These are phyloP conservation scores for Tenebrosternarchus preto DNA, from an alignment of 2,113 vertebrate species.

Conservation along the genomic window DNA sequence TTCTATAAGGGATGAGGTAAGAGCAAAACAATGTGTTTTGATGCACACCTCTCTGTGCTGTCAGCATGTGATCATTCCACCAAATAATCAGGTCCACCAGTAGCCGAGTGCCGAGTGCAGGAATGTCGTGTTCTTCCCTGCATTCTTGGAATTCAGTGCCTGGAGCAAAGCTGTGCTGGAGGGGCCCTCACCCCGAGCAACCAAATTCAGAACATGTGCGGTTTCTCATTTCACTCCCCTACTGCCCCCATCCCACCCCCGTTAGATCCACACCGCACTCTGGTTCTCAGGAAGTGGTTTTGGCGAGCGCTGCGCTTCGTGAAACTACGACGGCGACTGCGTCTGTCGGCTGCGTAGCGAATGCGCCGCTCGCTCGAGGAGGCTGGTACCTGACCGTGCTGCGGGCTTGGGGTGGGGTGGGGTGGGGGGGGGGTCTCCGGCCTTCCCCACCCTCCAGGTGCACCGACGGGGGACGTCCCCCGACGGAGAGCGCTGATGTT, in stretches of 20 bases:
- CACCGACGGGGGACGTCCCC: constrained; percentile 19
- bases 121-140: background rate
- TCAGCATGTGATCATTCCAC: background rate
- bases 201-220: constrained; percentile 40
- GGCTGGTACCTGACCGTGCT: constrained; percentile 7
- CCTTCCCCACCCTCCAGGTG: background rate
- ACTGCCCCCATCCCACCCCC: no score
- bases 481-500: constrained; percentile 34
- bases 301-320: no score
- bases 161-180: background rate
- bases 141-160: constrained; percentile 12
- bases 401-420: constrained; percentile 18
- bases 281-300: no score
- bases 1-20: background rate
- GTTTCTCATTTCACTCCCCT: background rate
- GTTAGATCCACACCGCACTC: no score
- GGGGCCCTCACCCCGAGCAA: background rate
- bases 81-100: background rate
- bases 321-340: no score
- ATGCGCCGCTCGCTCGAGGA: no score
- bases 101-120: background rate
- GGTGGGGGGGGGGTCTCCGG: constrained; percentile 14
- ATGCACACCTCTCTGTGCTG: background rate
- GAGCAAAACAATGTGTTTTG: background rate
- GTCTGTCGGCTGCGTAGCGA: no score